Base-by-base conservation (phyloP, 2,113 vertebrate species). In the Orthonyx spaldingii region DNA sequence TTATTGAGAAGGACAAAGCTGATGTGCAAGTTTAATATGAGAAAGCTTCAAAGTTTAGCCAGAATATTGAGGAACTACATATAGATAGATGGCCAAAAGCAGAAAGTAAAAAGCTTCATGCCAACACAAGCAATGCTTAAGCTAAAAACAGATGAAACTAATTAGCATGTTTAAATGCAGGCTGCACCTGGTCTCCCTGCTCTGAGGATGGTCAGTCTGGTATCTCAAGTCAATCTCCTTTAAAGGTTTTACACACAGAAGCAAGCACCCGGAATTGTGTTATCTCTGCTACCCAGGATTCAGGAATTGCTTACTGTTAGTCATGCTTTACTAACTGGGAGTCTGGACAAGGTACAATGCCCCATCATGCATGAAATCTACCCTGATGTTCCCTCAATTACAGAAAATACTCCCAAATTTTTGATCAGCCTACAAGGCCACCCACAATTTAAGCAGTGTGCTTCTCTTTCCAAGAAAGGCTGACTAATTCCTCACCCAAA, bases 71-170 rank as follows among this genome's bases (percentile, higher is more conserved):
- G 64, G 60, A 81, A 84, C 69, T 74, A 84, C 0, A 1, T 66
- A 89, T 11, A 81, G 76, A 92, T 2, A 88, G 86, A 92, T 70
- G 86, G 89, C 77, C 84, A 96, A 92, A 93, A 86, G 33, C 71
- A 89, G 74, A 35, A 65, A 94, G 81, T 70, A 82, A 70, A 76
- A 93, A 87, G 77, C 44, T 92, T 89, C 95, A 94, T 96, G 93
- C 96, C 84, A 93, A 94, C 60, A 75, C 94, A 89, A 96, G 93
- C 95, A 95, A 95, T 96, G 95, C 93, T 94, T 6, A 56, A 94
- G 60, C 78, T 89, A 93, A 94, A 92, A 89, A 42, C 76, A 92
- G 68, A 89, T 75, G 17, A 89, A 91, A 87, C 89, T 68, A 68
- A 90, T 90, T 79, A 86, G 84, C 85, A 93, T 80, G 60, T 89